Conservation (phyloP, 2,113 vertebrate genomes). For the Tachuris rubrigastra region DNA sequence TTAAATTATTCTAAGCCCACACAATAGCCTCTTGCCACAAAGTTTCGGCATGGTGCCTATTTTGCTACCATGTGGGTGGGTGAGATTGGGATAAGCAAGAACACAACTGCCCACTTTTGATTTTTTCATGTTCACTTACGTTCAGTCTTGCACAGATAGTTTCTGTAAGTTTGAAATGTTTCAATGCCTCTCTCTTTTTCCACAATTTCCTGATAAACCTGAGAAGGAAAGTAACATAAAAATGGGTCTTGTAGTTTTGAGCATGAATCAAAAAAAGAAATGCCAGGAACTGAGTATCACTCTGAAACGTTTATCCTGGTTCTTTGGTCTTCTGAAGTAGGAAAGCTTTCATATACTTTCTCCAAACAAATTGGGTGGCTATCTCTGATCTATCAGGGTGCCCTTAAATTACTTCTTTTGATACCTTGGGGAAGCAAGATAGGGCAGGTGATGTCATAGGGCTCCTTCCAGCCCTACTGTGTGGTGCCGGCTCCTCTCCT, state of each 20-base stretch:
- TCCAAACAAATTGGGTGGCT: slow-evolving; percentile 61
- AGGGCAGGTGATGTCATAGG: not conserved
- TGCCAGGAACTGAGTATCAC: not conserved
- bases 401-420: slow-evolving; percentile 43
- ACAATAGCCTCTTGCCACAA: slow-evolving; percentile 55
- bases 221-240: not conserved
- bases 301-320: not conserved
- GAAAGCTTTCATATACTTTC: slow-evolving; percentile 16
- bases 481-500: not conserved
- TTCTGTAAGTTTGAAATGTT: not conserved
- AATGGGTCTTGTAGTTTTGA: not conserved
- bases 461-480: not conserved
- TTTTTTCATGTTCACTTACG: not conserved
- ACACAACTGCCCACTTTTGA: slow-evolving; percentile 37
- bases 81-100: slow-evolving; percentile 53
- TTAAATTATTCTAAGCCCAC: slow-evolving; percentile 48
- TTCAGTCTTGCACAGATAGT: not conserved
- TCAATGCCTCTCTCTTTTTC: not conserved
- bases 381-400: slow-evolving; percentile 46
- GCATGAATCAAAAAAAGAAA: not conserved
- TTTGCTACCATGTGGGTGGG: slow-evolving; percentile 28
- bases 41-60: slow-evolving; percentile 26
- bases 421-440: slow-evolving; percentile 51
- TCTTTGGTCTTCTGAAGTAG: slow-evolving; percentile 21
- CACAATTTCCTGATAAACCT: not conserved